Evolutionary conservation across 64 coral and sea anemone genomes (phyloP).

Genomic region (Montipora capricornis): DNA sequence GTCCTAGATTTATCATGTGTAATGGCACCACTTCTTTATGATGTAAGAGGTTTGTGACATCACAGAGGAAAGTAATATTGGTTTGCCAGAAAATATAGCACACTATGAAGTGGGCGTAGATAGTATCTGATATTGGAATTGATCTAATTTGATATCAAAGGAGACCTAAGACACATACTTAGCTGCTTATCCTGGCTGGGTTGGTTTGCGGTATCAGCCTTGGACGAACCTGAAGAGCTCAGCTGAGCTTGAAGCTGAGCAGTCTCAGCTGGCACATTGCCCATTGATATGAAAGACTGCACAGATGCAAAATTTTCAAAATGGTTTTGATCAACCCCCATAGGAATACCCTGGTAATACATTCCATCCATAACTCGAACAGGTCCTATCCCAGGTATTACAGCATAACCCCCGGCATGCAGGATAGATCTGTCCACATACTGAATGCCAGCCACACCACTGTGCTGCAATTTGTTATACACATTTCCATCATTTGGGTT

Average conservation of each 20-base stretch:
- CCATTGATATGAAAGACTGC: constrained; percentile 75
- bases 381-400: constrained; percentile 86
- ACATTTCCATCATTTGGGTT: constrained; percentile 66
- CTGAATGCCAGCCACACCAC: constrained; percentile 51
- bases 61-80: constrained; percentile 12
- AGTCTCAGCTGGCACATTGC: constrained; percentile 68
- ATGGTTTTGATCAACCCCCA: constrained; percentile 78
- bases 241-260: background rate
- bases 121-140: constrained; percentile 6
- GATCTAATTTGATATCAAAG: constrained; percentile 14
- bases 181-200: constrained; percentile 37
- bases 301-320: constrained; percentile 93
- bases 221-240: background rate
- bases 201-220: constrained; percentile 12
- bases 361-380: constrained; percentile 84
- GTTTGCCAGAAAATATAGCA: background rate
- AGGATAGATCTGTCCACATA: constrained; percentile 83
- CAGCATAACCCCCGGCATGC: constrained; percentile 71
- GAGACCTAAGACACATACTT: constrained; percentile 22
- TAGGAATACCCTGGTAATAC: constrained; percentile 85
- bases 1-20: background rate
- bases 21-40: constrained; percentile 11
- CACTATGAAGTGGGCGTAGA: background rate
- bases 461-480: constrained; percentile 54
- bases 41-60: background rate